These are phyloP conservation scores for Diorhabda elongata DNA, from an alignment of 1,140 invertebrate species.

Conservation along the genomic window DNA sequence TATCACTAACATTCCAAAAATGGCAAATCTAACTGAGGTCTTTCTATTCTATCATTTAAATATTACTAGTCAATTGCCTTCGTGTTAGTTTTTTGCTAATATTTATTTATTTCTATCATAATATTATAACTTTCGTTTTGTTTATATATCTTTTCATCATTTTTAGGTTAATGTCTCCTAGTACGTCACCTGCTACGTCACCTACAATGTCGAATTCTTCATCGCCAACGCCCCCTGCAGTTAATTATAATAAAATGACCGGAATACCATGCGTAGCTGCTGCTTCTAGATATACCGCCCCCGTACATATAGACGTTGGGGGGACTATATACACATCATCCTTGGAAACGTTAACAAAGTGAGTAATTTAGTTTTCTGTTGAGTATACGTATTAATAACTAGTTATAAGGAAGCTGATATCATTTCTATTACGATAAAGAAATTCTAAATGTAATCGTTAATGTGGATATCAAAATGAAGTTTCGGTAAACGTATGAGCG, in stretches of 20 bases:
- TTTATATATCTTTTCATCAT: neutral
- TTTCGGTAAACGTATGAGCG: too few species aligned
- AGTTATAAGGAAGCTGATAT: too few species aligned
- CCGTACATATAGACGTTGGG: slow-evolving; percentile 96
- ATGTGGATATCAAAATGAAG: too few species aligned
- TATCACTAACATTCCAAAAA: too few species aligned
- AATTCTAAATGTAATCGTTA: too few species aligned
- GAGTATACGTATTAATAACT: neutral
- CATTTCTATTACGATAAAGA: too few species aligned
- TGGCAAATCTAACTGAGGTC: too few species aligned
- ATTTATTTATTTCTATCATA: too few species aligned
- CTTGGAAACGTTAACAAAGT: slow-evolving; percentile 92
- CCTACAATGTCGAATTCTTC: slow-evolving; percentile 65
- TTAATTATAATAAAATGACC: slow-evolving; percentile 62
- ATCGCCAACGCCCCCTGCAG: slow-evolving; percentile 56
- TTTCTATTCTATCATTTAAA: too few species aligned
- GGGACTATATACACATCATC: slow-evolving; percentile 96
- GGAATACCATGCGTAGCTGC: slow-evolving; percentile 91
- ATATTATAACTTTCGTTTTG: too few species aligned
- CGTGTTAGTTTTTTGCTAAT: too few species aligned
- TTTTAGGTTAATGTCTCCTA: slow-evolving; percentile 61
- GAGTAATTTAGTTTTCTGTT: slow-evolving; percentile 48
- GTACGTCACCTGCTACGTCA: slow-evolving; percentile 63
- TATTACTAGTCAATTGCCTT: too few species aligned
- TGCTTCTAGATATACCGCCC: slow-evolving; percentile 86